These are phyloP conservation scores for Tenthredo scrophulariae DNA, from an alignment of 2,888 invertebrate species.

Conservation along the genomic window DNA sequence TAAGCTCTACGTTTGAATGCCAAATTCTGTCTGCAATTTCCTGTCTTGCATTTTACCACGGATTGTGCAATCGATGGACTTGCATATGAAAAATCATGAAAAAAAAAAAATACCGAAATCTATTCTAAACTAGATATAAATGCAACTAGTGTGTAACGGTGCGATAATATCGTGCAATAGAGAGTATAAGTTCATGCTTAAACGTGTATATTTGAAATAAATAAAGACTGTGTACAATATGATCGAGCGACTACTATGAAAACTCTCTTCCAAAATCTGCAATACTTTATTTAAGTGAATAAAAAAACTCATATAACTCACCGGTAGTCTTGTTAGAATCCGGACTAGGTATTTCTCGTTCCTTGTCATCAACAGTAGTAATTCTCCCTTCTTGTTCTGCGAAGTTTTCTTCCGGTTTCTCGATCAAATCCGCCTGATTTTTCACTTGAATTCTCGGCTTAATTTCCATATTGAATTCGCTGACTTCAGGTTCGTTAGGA, in stretches of 20 bases:
- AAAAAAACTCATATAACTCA: constrained; percentile 61
- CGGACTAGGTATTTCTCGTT: constrained; percentile 69
- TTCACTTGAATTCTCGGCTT: constrained; percentile 76
- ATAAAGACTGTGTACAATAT: not conserved
- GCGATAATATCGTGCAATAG: constrained; percentile 49
- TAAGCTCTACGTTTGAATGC: not conserved
- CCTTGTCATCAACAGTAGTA: constrained; percentile 66
- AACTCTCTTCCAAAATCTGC: constrained; percentile 7
- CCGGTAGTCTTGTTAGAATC: constrained; percentile 75
- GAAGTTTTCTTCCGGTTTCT: constrained; percentile 69
- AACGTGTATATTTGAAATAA: constrained; percentile 5
- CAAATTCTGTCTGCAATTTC: not conserved
- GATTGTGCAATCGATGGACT: constrained; percentile 20
- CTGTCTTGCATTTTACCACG: not conserved
- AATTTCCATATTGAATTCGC: constrained; percentile 62
- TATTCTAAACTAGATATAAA: constrained; percentile 33
- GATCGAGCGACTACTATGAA: constrained; percentile 21
- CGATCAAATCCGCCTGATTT: constrained; percentile 75
- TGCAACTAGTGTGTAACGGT: constrained; percentile 47
- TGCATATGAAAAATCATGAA: constrained; percentile 10
- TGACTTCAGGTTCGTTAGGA: constrained; percentile 53
- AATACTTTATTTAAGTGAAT: constrained; percentile 55
- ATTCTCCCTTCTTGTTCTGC: constrained; percentile 16
- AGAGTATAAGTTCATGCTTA: constrained; percentile 9
- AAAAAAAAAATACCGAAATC: constrained; percentile 16